phyloP scores from a whole-genome alignment of 2,888 invertebrate genomes.

The Penaeus monodon region DNA sequence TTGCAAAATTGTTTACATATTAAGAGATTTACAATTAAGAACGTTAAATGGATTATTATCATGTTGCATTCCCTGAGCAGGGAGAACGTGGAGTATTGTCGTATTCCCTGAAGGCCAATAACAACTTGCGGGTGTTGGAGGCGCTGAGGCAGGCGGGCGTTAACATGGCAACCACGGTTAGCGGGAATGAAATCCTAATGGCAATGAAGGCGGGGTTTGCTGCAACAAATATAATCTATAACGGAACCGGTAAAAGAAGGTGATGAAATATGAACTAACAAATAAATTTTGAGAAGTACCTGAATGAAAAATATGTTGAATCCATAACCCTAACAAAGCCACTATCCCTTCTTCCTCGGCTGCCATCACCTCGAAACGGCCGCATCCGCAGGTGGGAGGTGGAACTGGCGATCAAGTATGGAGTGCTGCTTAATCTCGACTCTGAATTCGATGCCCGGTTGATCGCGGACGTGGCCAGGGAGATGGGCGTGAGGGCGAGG shows the following conservation, averaged over 20 bases:
- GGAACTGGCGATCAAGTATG: constrained; percentile 68
- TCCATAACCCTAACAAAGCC: not conserved
- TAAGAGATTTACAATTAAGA: not conserved
- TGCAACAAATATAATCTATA: constrained; percentile 68
- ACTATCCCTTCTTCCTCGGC: not conserved
- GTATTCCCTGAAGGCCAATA: constrained; percentile 70
- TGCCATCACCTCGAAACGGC: not conserved
- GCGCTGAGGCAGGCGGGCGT: constrained; percentile 66
- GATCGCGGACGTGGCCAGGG: constrained; percentile 66
- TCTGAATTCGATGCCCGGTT: constrained; percentile 69
- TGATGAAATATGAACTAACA: constrained; percentile 33
- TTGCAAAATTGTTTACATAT: not conserved
- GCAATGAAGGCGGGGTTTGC: constrained; percentile 69
- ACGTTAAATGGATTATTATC: constrained; percentile 57
- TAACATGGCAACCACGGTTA: constrained; percentile 68
- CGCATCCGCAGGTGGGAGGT: constrained; percentile 68
- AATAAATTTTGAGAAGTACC: too few species aligned
- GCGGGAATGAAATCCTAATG: constrained; percentile 69
- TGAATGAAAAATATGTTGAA: too few species aligned
- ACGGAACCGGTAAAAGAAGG: constrained; percentile 70
- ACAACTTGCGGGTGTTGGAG: constrained; percentile 67
- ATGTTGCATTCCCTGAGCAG: constrained; percentile 61
- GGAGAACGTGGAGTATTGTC: constrained; percentile 66
- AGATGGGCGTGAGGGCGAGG: constrained; percentile 50
- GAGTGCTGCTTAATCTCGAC: constrained; percentile 70